Conservation (phyloP, 2,888 invertebrate genomes). For the Quadriops clusia region DNA sequence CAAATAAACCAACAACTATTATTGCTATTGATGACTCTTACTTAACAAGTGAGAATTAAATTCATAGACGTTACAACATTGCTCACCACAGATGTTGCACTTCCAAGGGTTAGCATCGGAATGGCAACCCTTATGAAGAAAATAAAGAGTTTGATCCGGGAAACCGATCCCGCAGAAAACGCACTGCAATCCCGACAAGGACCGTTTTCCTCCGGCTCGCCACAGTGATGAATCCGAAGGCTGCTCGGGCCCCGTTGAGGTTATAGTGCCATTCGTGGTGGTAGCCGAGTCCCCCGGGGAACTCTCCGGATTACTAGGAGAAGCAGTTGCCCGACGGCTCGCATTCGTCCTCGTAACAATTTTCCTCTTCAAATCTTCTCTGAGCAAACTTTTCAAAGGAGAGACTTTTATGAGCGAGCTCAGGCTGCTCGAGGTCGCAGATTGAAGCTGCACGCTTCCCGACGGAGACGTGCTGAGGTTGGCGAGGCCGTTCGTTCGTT, state of each 20-base stretch:
- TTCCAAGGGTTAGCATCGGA: conserved; percentile 95
- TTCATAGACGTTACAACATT: conserved; percentile 90
- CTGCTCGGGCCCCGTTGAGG: conserved; percentile 58
- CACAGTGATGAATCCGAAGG: conserved; percentile 35
- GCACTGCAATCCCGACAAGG: conserved; percentile 58
- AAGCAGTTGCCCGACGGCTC: conserved; percentile 27
- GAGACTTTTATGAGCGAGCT: conserved; percentile 74
- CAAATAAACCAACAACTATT: too few species aligned
- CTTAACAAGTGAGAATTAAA: conserved; percentile 93
- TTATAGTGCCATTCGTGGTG: conserved; percentile 51
- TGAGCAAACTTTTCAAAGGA: conserved; percentile 70
- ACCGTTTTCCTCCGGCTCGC: conserved; percentile 39
- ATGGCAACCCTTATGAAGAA: conserved; percentile 95
- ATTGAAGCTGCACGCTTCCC: conserved; percentile 22
- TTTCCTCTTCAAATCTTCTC: conserved; percentile 73
- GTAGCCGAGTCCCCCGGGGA: conserved; percentile 39
- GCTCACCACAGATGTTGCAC: conserved; percentile 94
- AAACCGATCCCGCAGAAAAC: conserved; percentile 88
- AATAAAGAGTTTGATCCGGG: conserved; percentile 91
- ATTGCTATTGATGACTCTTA: conserved; percentile 66
- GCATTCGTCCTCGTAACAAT: conserved; percentile 50
- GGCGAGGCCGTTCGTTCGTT: conserved; percentile 33
- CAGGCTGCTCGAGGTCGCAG: conserved; percentile 55
- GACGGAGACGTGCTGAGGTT: conserved; percentile 32
- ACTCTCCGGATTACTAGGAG: conserved; percentile 37